A percentile compares a stretch with the other conserved stretches of the same genome.
phyloP scores from a whole-genome alignment of 1,140 invertebrate genomes.

The Philopotamus ludificatus region DNA sequence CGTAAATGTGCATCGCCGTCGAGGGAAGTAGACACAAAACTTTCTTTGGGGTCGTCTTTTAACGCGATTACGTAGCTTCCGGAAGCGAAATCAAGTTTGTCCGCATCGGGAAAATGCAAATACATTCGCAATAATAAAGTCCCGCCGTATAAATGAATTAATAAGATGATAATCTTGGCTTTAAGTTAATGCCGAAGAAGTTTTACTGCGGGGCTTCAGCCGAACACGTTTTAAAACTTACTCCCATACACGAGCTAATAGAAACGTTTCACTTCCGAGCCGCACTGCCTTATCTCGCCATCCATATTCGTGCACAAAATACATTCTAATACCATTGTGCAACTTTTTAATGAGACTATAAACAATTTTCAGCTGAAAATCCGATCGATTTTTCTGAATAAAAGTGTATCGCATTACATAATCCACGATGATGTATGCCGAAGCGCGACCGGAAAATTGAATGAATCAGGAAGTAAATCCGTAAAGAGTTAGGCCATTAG shows the following conservation, averaged over 20 bases:
- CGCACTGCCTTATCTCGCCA: not conserved
- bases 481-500: no score
- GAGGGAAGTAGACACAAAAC: no score
- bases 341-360: no score
- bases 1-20: no score
- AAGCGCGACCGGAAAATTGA: no score
- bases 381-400: no score
- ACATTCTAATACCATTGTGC: no score
- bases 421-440: no score
- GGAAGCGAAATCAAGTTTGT: not conserved
- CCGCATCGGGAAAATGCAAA: not conserved
- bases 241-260: not conserved
- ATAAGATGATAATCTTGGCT: not conserved
- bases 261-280: not conserved
- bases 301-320: not conserved
- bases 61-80: not conserved
- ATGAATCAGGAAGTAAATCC: no score
- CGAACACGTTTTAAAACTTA: not conserved
- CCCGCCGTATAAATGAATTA: not conserved
- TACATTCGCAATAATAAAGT: not conserved
- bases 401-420: no score
- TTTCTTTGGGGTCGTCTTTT: not conserved
- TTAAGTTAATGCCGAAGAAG: not conserved
- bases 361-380: no score
- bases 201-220: not conserved